Conservation (phyloP, 1,140 invertebrate species). For the Mactra quadrangularis region DNA sequence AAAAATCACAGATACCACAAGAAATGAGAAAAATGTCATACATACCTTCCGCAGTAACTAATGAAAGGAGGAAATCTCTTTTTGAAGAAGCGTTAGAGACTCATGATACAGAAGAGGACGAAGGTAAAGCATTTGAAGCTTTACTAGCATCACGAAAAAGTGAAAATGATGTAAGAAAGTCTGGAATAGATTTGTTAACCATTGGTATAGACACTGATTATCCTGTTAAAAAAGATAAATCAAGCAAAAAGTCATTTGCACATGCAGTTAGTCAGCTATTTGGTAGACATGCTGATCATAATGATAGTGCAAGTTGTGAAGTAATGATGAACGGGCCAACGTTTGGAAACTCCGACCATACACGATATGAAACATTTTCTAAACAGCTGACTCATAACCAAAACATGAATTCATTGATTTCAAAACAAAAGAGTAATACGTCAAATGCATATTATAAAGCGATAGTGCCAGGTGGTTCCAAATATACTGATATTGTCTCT, state of each 20-base stretch:
- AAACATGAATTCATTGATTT: neutral
- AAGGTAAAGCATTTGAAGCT: neutral
- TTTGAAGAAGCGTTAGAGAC: slow-evolving; percentile 5
- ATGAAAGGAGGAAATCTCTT: slow-evolving; percentile 8
- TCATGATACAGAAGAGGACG: neutral
- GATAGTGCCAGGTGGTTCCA: no score
- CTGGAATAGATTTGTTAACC: neutral
- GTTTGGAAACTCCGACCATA: neutral
- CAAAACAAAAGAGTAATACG: no score
- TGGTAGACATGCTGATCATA: neutral
- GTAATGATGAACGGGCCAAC: neutral
- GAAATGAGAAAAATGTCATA: slow-evolving; percentile 4
- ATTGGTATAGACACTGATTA: neutral
- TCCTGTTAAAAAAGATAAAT: neutral
- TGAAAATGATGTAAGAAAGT: neutral
- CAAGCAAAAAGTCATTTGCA: neutral
- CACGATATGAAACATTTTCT: no score
- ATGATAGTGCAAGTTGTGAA: neutral
- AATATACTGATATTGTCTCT: no score
- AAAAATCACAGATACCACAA: neutral
- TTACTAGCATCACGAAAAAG: neutral
- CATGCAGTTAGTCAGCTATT: neutral
- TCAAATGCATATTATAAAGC: no score
- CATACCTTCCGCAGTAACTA: neutral
- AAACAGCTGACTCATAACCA: neutral